phyloP scores from a whole-genome alignment of 2,888 invertebrate species.

The Hirtodrosophila duncani region DNA sequence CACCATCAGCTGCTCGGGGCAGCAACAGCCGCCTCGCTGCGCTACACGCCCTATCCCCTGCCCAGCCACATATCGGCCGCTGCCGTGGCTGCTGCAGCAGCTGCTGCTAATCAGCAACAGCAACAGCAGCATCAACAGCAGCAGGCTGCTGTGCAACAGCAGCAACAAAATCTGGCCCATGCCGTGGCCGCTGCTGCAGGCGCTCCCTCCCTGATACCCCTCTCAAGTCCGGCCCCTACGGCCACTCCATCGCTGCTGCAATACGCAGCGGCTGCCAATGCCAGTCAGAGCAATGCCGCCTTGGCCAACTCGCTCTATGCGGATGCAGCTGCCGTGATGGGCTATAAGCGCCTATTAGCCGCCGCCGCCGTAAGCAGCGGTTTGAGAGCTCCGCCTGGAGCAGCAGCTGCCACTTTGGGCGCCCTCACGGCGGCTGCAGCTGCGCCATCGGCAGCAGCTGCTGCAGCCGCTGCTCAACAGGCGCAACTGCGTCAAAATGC shows the following conservation, averaged over 20 bases:
- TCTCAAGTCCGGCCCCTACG: constrained; percentile 54
- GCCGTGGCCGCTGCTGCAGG: constrained; percentile 63
- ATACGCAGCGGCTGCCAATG: constrained; percentile 82
- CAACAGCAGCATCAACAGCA: constrained; percentile 77
- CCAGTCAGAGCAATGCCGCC: constrained; percentile 77
- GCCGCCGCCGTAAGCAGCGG: constrained; percentile 76
- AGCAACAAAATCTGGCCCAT: constrained; percentile 64
- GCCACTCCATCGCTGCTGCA: constrained; percentile 79
- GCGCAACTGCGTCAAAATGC: constrained; percentile 70
- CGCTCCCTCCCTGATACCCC: constrained; percentile 61
- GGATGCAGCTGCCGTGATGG: constrained; percentile 77
- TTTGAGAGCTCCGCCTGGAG: constrained; percentile 64
- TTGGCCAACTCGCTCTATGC: constrained; percentile 79
- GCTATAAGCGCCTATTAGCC: constrained; percentile 78
- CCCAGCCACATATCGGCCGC: constrained; percentile 79
- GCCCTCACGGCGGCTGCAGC: constrained; percentile 77
- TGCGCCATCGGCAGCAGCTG: constrained; percentile 50
- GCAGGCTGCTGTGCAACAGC: no score
- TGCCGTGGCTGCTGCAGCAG: constrained; percentile 73
- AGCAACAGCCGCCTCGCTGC: constrained; percentile 63
- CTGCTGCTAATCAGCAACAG: constrained; percentile 78
- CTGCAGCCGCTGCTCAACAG: constrained; percentile 71
- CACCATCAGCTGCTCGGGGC: constrained; percentile 48
- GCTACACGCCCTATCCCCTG: constrained; percentile 83
- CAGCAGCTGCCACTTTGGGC: constrained; percentile 53